Evolutionary conservation across 2,888 invertebrate genomes (phyloP).

Genomic region (Lordiphosa andalusiaca): DNA sequence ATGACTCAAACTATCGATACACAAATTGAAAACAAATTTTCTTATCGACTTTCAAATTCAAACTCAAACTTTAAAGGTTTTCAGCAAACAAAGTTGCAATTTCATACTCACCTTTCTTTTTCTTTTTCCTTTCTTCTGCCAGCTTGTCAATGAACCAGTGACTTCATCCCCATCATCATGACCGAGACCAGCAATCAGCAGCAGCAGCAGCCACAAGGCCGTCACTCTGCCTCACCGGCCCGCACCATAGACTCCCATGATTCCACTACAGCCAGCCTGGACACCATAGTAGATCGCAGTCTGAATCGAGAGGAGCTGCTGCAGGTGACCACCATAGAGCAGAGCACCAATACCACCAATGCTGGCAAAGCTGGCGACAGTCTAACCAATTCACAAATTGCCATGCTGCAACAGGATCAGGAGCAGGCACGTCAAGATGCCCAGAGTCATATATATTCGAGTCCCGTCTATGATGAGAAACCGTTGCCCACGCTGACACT

Average conservation of each 20-base stretch:
- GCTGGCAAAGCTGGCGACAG: slow-evolving; percentile 52
- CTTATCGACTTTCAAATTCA: no score
- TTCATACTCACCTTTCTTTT: no score
- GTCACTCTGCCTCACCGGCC: slow-evolving; percentile 79
- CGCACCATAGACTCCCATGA: slow-evolving; percentile 79
- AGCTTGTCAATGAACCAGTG: slow-evolving; percentile 38
- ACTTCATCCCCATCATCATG: slow-evolving; percentile 35
- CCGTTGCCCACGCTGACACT: slow-evolving; percentile 62
- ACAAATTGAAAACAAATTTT: no score
- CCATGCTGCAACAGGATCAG: slow-evolving; percentile 63
- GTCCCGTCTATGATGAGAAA: slow-evolving; percentile 78
- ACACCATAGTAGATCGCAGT: slow-evolving; percentile 79
- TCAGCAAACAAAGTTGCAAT: no score
- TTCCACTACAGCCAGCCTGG: slow-evolving; percentile 78
- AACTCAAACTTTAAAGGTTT: no score
- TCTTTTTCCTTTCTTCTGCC: no score
- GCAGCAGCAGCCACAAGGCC: slow-evolving; percentile 38
- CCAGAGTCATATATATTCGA: slow-evolving; percentile 80
- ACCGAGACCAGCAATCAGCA: slow-evolving; percentile 36
- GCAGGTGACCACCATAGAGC: slow-evolving; percentile 67
- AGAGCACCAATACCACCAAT: slow-evolving; percentile 76
- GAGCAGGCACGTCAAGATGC: slow-evolving; percentile 63
- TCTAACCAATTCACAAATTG: slow-evolving; percentile 78
- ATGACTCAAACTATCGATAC: no score
- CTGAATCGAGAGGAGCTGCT: slow-evolving; percentile 63